Conservation (phyloP, 1,140 invertebrate species). For the Lordiphosa stackelbergi region DNA sequence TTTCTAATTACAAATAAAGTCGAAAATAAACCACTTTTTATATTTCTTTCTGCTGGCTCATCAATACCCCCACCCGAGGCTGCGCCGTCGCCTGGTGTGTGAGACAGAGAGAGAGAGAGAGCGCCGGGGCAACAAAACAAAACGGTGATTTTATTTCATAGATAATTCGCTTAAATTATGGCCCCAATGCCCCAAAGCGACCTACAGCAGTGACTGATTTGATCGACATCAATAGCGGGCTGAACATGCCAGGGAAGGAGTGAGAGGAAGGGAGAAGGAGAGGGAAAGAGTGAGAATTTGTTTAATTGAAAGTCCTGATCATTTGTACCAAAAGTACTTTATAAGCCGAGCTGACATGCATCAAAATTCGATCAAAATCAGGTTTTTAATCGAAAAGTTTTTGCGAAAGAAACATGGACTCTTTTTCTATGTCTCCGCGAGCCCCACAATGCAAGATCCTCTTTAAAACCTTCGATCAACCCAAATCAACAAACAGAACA, state of each 20-base stretch:
- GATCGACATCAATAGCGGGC: conserved; percentile 54
- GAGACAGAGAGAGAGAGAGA: conserved; percentile 18
- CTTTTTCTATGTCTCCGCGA: no score
- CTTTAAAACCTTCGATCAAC: no score
- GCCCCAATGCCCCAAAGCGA: conserved; percentile 67
- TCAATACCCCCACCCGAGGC: conserved; percentile 1
- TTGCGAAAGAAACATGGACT: no score
- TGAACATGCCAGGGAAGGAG: conserved; percentile 4
- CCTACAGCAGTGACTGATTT: conserved; percentile 66
- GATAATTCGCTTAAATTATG: conserved; percentile 76
- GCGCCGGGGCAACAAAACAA: conserved; percentile 32
- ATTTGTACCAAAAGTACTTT: no score
- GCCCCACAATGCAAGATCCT: no score
- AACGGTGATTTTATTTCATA: conserved; percentile 75
- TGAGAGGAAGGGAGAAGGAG: conserved; percentile 17
- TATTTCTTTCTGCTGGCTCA: conserved; percentile 18
- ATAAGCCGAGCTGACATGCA: no score
- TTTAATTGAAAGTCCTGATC: no score
- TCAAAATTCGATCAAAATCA: no score
- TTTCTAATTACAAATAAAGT: conserved; percentile 61
- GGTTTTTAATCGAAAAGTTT: no score
- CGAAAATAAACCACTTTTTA: conserved; percentile 23
- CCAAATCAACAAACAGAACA: no score
- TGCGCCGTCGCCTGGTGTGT: conserved; percentile 5
- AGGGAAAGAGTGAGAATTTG: neutral